Evolutionary conservation across 2,888 invertebrate species (phyloP).

Genomic region (Tricholauxania praeusta): DNA sequence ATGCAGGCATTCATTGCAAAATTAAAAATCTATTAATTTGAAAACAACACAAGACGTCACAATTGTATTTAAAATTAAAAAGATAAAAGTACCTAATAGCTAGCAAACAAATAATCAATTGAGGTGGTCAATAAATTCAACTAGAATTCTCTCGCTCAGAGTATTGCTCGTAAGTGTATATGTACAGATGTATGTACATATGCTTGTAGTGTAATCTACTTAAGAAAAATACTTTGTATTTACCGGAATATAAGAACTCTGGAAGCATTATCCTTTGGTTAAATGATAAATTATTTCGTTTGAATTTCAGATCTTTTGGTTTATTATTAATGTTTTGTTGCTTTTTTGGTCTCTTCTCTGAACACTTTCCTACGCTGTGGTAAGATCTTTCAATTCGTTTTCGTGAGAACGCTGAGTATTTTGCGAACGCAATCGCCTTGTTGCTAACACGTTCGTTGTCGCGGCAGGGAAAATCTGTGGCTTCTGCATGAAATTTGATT

Average conservation of each 20-base stretch:
- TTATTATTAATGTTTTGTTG: too few relatives aligned
- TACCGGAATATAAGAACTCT: slow-evolving; percentile 55
- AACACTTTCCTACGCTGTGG: too few relatives aligned
- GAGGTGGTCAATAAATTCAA: background rate
- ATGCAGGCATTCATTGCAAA: too few relatives aligned
- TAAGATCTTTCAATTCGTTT: too few relatives aligned
- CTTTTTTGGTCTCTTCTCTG: too few relatives aligned
- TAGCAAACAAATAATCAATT: background rate
- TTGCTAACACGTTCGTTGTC: slow-evolving; percentile 30
- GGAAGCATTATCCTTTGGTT: slow-evolving; percentile 51
- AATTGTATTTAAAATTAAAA: background rate
- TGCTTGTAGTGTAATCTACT: too few relatives aligned
- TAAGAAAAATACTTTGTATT: slow-evolving; percentile 36
- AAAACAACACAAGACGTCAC: slow-evolving; percentile 5
- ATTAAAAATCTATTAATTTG: background rate
- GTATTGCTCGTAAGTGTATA: background rate
- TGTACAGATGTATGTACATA: too few relatives aligned
- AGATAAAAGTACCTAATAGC: background rate
- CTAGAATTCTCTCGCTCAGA: background rate
- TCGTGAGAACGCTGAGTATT: slow-evolving; percentile 23
- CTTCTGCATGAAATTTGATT: slow-evolving; percentile 64
- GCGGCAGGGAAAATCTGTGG: slow-evolving; percentile 35
- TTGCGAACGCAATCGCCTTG: slow-evolving; percentile 27
- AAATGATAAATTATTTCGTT: too few relatives aligned
- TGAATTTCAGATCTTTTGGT: too few relatives aligned